Percentiles rank a stretch among this genome's conserved stretches.
phyloP scores from a whole-genome alignment of 2,797 vertebrate species.

The Rhabdophis nuchalis region DNA sequence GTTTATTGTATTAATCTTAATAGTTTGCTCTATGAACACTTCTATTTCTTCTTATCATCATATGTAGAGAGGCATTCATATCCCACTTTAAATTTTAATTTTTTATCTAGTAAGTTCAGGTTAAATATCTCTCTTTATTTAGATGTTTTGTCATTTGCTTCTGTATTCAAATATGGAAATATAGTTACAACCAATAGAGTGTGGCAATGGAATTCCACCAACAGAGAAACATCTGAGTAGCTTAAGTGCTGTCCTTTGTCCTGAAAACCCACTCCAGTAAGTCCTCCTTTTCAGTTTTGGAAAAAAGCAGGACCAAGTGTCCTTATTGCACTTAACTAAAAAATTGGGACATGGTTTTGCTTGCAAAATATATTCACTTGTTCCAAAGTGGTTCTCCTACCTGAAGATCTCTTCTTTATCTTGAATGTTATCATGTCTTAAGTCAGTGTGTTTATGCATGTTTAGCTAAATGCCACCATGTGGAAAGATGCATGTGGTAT shows the following conservation, averaged over 20 bases:
- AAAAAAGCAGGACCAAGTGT: background rate
- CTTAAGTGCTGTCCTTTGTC: conserved; percentile 10
- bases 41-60: background rate
- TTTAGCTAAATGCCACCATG: background rate
- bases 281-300: background rate
- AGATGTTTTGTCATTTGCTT: background rate
- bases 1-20: background rate
- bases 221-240: background rate
- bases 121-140: background rate
- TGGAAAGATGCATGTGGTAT: background rate
- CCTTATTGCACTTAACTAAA: background rate
- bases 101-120: background rate
- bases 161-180: background rate
- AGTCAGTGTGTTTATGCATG: background rate
- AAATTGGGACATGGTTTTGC: background rate
- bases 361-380: background rate
- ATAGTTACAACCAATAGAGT: background rate
- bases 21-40: background rate
- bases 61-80: background rate
- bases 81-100: background rate
- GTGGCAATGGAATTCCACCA: background rate
- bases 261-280: background rate
- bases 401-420: background rate
- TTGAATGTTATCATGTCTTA: background rate
- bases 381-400: background rate